These are phyloP conservation scores for Heliconius melpomene DNA, from an alignment of 1,140 invertebrate genomes.

Conservation along the genomic window DNA sequence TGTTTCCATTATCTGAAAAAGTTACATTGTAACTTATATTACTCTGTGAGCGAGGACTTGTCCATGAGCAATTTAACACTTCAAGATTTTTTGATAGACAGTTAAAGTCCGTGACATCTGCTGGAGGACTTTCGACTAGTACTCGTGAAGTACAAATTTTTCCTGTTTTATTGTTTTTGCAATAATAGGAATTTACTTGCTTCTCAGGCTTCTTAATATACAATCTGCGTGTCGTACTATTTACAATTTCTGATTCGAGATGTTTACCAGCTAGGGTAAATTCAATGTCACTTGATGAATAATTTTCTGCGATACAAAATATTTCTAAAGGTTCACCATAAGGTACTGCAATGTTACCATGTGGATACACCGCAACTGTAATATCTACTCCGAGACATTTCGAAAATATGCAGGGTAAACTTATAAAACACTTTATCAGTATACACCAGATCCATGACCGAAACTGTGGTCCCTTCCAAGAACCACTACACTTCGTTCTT, in stretches of 20 bases:
- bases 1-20: conserved; percentile 73
- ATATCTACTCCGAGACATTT: conserved; percentile 58
- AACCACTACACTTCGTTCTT: conserved; percentile 60
- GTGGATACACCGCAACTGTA: conserved; percentile 56
- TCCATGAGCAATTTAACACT: conserved; percentile 85
- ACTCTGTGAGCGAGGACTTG: conserved; percentile 78
- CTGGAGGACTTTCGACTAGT: conserved; percentile 71
- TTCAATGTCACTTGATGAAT: conserved; percentile 54
- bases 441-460: conserved; percentile 67
- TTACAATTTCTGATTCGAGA: conserved; percentile 54
- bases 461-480: conserved; percentile 55
- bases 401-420: conserved; percentile 64
- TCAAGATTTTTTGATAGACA: conserved; percentile 87
- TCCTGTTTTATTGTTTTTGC: conserved; percentile 55
- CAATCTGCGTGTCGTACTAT: conserved; percentile 62
- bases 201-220: conserved; percentile 58
- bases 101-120: conserved; percentile 82
- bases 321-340: conserved; percentile 68
- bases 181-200: conserved; percentile 56
- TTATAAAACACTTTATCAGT: conserved; percentile 61
- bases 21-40: conserved; percentile 82
- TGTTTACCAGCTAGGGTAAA: conserved; percentile 49
- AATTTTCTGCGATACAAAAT: conserved; percentile 63
- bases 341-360: conserved; percentile 47
- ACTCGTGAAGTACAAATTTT: conserved; percentile 62